Percentiles rank a stretch among this genome's conserved stretches.
These are phyloP conservation scores for Pedetes capensis DNA, from an alignment of 2,113 vertebrate species.

Conservation along the genomic window DNA sequence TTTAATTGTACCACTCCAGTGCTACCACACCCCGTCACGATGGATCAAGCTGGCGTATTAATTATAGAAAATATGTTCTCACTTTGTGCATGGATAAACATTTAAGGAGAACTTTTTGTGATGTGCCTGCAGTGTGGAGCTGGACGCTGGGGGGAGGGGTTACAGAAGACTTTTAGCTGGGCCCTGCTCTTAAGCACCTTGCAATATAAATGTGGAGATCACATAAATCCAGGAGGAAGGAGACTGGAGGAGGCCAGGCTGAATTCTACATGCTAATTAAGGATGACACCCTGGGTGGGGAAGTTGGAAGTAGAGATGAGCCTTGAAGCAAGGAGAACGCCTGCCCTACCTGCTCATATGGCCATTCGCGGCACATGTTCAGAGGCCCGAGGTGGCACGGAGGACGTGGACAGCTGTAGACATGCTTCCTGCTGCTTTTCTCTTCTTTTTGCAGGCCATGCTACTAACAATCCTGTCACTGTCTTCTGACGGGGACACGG, in stretches of 20 bases:
- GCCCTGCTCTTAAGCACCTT: not conserved
- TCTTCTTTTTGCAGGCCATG: not conserved
- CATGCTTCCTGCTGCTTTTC: not conserved
- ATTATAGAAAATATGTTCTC: not conserved
- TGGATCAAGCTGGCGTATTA: not conserved
- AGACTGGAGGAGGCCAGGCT: not conserved
- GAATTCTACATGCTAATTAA: too few species aligned
- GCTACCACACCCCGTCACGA: not conserved
- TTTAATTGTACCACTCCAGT: not conserved
- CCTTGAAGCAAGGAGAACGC: too few species aligned
- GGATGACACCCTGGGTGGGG: accelerated
- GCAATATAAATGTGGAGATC: not conserved
- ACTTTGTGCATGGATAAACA: not conserved
- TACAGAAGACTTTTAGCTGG: not conserved
- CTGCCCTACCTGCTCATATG: too few species aligned
- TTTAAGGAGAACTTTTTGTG: not conserved
- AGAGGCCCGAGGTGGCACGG: too few species aligned
- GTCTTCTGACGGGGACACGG: not conserved
- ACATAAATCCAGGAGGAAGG: not conserved
- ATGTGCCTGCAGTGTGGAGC: not conserved
- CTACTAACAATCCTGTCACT: not conserved
- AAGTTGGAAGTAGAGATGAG: too few species aligned
- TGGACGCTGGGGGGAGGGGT: not conserved
- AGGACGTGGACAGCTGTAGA: too few species aligned
- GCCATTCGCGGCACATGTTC: too few species aligned